Conservation (phyloP, 2,113 vertebrate genomes). For the Caracal caracal region DNA sequence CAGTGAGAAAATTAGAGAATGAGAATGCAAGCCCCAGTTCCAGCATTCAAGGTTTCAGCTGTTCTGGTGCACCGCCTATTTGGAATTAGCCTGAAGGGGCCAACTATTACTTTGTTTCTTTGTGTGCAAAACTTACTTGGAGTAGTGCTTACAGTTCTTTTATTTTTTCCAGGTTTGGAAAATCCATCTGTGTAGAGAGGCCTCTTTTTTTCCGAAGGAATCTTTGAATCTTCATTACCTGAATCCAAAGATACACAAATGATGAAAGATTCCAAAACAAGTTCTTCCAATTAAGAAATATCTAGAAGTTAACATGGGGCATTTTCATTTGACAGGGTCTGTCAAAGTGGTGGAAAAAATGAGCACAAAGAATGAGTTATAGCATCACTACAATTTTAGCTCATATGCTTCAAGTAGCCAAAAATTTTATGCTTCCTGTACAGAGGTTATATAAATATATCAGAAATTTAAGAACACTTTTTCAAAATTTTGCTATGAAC, state of each 20-base stretch:
- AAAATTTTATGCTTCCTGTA: background rate
- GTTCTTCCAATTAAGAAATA: background rate
- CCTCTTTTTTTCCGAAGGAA: slow-evolving; percentile 82
- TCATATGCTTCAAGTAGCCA: background rate
- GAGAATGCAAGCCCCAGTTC: background rate
- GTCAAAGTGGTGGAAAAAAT: background rate
- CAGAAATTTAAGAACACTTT: background rate
- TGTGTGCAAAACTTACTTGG: slow-evolving; percentile 89
- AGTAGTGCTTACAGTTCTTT: slow-evolving; percentile 84
- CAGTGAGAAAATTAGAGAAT: background rate
- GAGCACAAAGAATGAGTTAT: background rate
- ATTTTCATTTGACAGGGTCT: background rate
- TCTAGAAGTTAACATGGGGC: background rate
- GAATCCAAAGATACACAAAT: slow-evolving; percentile 52
- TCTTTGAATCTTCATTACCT: slow-evolving; percentile 68
- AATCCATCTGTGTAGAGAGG: slow-evolving; percentile 74
- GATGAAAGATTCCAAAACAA: slow-evolving; percentile 18
- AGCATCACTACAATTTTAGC: background rate
- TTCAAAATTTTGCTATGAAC: background rate
- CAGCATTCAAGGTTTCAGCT: background rate
- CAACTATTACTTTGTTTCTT: background rate
- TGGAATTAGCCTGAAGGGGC: rapidly evolving
- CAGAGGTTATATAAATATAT: background rate
- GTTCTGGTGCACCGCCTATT: background rate
- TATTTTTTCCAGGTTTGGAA: slow-evolving; percentile 80